These are phyloP conservation scores for Neuroscelio doddi DNA, from an alignment of 2,888 invertebrate genomes.

Conservation along the genomic window DNA sequence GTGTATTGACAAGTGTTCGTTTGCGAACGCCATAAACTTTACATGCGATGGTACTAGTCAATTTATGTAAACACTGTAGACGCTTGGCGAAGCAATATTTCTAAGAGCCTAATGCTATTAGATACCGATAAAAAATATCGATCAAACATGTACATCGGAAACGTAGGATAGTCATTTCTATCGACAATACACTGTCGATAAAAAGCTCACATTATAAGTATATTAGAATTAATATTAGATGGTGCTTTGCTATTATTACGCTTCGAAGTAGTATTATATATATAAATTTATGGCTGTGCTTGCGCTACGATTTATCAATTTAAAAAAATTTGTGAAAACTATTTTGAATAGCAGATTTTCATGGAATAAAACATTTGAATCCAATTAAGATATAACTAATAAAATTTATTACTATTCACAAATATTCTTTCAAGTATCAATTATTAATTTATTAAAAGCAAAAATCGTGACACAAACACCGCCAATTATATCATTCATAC, in stretches of 20 bases:
- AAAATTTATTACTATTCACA: too few species aligned
- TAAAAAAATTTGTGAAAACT: background rate
- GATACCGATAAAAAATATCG: constrained; percentile 48
- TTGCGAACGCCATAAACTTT: constrained; percentile 21
- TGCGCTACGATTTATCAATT: constrained; percentile 2
- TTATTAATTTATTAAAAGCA: background rate
- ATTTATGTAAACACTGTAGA: constrained; percentile 62
- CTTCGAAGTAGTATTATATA: constrained; percentile 54
- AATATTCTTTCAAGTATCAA: too few species aligned
- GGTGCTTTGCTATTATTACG: constrained; percentile 62
- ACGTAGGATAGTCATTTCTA: constrained; percentile 31
- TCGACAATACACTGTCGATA: constrained; percentile 19
- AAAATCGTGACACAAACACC: constrained; percentile 45
- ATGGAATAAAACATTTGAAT: too few species aligned
- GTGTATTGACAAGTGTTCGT: constrained; percentile 38
- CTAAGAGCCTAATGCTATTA: constrained; percentile 49
- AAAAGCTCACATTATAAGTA: constrained; percentile 53
- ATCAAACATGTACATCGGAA: constrained; percentile 48
- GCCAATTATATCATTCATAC: constrained; percentile 46
- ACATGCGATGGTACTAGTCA: constrained; percentile 61
- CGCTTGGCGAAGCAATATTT: constrained; percentile 61
- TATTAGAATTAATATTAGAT: constrained; percentile 55
- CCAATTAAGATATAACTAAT: too few species aligned
- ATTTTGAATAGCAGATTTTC: too few species aligned
- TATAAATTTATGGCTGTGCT: constrained; percentile 17